Evolutionary conservation across 1,140 invertebrate species (phyloP).

Genomic region (Dreissena rostriformis): DNA sequence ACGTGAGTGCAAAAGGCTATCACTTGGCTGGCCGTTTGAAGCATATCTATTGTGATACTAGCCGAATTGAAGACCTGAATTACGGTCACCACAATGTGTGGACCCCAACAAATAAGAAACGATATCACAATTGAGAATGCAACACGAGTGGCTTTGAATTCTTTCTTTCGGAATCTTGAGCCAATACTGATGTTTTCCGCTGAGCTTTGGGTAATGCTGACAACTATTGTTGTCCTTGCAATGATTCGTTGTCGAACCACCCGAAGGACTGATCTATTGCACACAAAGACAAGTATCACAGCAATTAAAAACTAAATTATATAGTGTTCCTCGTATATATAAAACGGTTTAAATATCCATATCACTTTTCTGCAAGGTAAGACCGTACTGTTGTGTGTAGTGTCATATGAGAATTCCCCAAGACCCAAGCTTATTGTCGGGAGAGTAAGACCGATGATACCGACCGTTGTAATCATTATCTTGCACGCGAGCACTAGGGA

Average conservation of each 20-base stretch:
- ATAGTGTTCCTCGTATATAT: neutral
- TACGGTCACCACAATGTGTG: no score
- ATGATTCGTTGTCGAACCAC: no score
- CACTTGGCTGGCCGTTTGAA: no score
- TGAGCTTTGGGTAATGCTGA: neutral
- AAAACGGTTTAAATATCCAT: neutral
- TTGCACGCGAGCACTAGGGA: neutral
- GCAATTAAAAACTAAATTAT: neutral
- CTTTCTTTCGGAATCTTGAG: neutral
- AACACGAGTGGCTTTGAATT: neutral
- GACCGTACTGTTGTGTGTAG: neutral
- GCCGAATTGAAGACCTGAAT: no score
- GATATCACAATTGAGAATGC: neutral
- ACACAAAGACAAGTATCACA: neutral
- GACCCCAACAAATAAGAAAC: no score
- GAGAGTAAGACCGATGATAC: neutral
- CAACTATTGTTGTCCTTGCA: neutral
- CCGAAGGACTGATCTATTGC: neutral
- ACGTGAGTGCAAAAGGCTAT: no score
- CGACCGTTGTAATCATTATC: neutral
- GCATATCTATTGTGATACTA: no score
- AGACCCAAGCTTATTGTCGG: neutral
- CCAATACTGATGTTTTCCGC: neutral
- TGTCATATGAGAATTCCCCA: neutral
- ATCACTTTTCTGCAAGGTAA: neutral